Evolutionary conservation across 2,888 invertebrate genomes (phyloP).

Genomic region (Cataglyphis cursor): DNA sequence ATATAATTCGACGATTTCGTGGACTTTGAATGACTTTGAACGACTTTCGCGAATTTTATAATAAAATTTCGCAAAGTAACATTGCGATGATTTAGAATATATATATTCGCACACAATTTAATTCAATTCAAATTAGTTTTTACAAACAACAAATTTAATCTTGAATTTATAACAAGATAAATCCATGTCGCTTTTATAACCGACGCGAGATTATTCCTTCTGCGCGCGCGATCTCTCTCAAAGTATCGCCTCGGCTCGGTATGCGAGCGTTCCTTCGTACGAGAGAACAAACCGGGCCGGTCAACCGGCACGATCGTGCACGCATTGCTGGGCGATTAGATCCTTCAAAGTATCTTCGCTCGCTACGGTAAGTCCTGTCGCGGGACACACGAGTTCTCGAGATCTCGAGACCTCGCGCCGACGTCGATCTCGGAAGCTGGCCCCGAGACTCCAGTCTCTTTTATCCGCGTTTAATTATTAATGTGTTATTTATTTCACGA

Average conservation of each 20-base stretch:
- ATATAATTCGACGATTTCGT: conserved; percentile 35
- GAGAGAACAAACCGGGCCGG: conserved; percentile 74
- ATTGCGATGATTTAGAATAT: too few relatives aligned
- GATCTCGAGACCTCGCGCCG: background rate
- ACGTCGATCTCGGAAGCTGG: conserved; percentile 13
- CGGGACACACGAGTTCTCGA: conserved; percentile 10
- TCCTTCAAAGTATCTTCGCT: conserved; percentile 66
- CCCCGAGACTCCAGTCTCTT: background rate
- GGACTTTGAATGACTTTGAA: background rate
- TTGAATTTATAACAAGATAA: background rate
- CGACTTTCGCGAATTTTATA: background rate
- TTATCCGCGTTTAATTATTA: conserved; percentile 25
- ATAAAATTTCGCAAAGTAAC: background rate
- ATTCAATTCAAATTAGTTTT: background rate
- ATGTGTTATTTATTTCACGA: conserved; percentile 7
- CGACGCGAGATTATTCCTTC: conserved; percentile 17
- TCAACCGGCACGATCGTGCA: conserved; percentile 79
- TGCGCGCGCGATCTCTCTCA: conserved; percentile 6
- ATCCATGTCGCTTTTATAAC: background rate
- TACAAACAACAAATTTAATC: background rate
- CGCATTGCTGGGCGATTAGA: conserved; percentile 82
- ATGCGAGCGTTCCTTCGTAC: conserved; percentile 56
- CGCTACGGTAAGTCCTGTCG: conserved; percentile 48
- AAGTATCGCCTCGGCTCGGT: background rate
- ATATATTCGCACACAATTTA: background rate